These are phyloP conservation scores for Lasioglossum baleicum DNA, from an alignment of 1,140 invertebrate genomes.

Conservation along the genomic window DNA sequence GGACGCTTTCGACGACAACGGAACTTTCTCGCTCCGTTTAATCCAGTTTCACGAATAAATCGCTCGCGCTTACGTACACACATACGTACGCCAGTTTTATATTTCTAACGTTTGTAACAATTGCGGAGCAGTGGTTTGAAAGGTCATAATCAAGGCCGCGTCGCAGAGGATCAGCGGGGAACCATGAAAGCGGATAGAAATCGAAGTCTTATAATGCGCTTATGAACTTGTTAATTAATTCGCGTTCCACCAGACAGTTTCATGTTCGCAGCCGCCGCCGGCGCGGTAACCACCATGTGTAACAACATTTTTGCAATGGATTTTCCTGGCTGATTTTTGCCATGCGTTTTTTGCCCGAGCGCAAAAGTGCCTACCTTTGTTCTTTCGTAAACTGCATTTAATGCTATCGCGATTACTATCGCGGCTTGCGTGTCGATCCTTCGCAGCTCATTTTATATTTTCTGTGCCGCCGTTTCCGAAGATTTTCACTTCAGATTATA, in stretches of 20 bases:
- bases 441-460: too few species aligned
- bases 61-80: conserved; percentile 40
- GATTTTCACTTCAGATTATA: too few species aligned
- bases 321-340: too few species aligned
- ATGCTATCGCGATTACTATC: too few species aligned
- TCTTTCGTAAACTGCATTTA: too few species aligned
- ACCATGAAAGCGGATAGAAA: conserved; percentile 33
- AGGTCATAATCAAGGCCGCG: conserved; percentile 5
- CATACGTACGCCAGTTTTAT: not conserved
- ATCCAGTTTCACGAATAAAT: conserved; percentile 78
- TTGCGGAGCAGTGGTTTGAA: not conserved
- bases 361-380: not conserved
- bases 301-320: conserved; percentile 18
- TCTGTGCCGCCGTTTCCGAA: too few species aligned
- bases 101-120: not conserved
- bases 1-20: conserved; percentile 73
- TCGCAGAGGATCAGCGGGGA: not conserved
- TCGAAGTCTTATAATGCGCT: conserved; percentile 17
- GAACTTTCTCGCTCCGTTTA: conserved; percentile 76
- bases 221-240: conserved; percentile 23
- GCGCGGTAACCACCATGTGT: not conserved
- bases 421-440: too few species aligned
- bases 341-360: too few species aligned
- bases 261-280: not conserved
- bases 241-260: conserved; percentile 3